Percentiles rank a stretch among this genome's conserved stretches.
Conservation (phyloP, 2,797 vertebrate genomes). For the Rhyacichthys aspro region DNA sequence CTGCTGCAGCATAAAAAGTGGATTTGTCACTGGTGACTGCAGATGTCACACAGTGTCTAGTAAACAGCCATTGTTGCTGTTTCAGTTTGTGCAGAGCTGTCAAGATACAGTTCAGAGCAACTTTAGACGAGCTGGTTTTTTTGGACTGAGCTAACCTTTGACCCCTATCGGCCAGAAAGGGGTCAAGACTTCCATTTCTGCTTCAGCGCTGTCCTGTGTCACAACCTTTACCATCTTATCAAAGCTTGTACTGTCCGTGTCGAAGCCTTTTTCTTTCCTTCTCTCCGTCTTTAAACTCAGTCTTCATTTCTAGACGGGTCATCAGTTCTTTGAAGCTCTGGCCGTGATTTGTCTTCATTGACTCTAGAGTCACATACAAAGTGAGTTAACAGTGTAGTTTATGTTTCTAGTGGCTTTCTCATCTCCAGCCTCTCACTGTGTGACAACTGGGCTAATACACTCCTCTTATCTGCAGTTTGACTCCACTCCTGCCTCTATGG, state of each 20-base stretch:
- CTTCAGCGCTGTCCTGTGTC: slow-evolving; percentile 14
- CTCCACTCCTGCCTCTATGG: slow-evolving; percentile 29
- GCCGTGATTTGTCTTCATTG: too few relatives aligned
- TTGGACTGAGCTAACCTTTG: slow-evolving; percentile 28
- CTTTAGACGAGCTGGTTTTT: slow-evolving; percentile 23
- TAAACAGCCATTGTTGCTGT: slow-evolving; percentile 4
- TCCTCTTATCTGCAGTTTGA: slow-evolving; percentile 23
- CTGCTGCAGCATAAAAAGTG: not conserved
- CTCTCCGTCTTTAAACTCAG: slow-evolving; percentile 3
- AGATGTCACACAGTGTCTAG: slow-evolving; percentile 5
- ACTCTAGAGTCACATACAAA: not conserved
- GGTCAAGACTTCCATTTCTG: slow-evolving; percentile 13
- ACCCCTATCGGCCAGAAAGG: slow-evolving; percentile 9
- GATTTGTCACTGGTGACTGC: slow-evolving; percentile 12
- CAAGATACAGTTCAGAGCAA: not conserved
- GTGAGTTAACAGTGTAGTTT: not conserved
- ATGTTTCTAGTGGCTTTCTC: not conserved
- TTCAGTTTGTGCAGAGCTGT: slow-evolving; percentile 4
- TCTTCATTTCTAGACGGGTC: not conserved
- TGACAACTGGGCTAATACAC: not conserved
- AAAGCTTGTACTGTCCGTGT: slow-evolving; percentile 16
- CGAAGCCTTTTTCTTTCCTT: slow-evolving; percentile 13
- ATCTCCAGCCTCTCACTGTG: not conserved
- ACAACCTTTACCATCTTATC: slow-evolving; percentile 12
- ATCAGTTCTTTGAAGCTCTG: slow-evolving; percentile 41